A percentile compares a stretch with the other conserved stretches of the same genome.
Evolutionary conservation across 1,140 invertebrate species (phyloP).

Genomic region (Phenacoccus solenopsis): DNA sequence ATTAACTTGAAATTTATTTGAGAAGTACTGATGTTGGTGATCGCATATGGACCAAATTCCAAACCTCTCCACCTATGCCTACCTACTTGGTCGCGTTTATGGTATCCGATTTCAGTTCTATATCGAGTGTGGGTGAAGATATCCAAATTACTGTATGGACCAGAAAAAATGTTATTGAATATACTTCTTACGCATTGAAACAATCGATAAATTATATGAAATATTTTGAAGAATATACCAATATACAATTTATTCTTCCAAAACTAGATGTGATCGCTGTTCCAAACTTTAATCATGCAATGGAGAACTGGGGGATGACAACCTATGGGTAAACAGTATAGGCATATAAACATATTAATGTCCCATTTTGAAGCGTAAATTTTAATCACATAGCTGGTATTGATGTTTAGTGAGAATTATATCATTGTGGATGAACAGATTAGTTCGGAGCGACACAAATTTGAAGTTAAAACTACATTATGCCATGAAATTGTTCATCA

Average conservation of each 20-base stretch:
- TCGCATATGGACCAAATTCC: slow-evolving; percentile 55
- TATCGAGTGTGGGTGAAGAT: neutral
- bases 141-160: slow-evolving; percentile 45
- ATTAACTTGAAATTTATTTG: too few relatives aligned
- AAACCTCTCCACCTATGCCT: slow-evolving; percentile 62
- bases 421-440: slow-evolving; percentile 54
- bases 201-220: slow-evolving; percentile 31
- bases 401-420: slow-evolving; percentile 41
- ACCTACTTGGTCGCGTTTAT: slow-evolving; percentile 61
- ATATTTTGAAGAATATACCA: slow-evolving; percentile 24
- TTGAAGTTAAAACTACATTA: slow-evolving; percentile 52
- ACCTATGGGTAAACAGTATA: slow-evolving; percentile 37
- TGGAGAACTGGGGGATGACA: slow-evolving; percentile 68
- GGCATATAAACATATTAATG: neutral
- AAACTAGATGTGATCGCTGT: slow-evolving; percentile 51
- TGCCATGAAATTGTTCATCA: slow-evolving; percentile 73
- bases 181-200: slow-evolving; percentile 33
- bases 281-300: slow-evolving; percentile 67
- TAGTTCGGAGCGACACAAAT: slow-evolving; percentile 46
- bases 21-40: neutral
- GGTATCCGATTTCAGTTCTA: slow-evolving; percentile 46
- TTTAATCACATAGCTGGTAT: neutral
- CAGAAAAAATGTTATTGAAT: slow-evolving; percentile 45
- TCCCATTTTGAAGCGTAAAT: neutral
- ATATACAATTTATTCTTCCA: slow-evolving; percentile 36